These are phyloP conservation scores for Cyclopterus lumpus DNA, from an alignment of 2,797 vertebrate genomes.

Conservation along the genomic window DNA sequence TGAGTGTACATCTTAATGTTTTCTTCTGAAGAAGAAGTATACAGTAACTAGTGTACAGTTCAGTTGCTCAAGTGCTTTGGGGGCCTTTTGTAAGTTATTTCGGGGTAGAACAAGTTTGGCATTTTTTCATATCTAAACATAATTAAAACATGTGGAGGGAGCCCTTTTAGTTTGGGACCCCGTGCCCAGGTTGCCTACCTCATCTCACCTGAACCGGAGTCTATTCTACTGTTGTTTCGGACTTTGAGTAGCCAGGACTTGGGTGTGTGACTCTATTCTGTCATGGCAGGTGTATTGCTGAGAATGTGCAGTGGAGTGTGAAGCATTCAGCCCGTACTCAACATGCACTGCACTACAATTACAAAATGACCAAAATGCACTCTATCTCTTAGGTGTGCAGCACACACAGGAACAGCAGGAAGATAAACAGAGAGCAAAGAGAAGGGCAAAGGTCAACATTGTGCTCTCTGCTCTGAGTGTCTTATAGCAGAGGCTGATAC, in stretches of 20 bases:
- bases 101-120: neutral
- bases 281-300: neutral
- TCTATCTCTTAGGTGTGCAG: neutral
- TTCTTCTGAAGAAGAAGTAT: no score
- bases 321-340: neutral
- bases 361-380: constrained; percentile 14
- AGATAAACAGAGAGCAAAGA: neutral
- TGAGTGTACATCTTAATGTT: neutral
- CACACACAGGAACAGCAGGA: neutral
- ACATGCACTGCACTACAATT: neutral
- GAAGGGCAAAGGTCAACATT: neutral
- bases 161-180: neutral
- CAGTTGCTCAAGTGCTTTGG: neutral
- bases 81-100: neutral
- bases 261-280: no score
- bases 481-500: neutral
- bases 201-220: neutral
- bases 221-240: neutral
- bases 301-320: neutral
- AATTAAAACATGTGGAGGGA: neutral
- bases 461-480: neutral
- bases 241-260: no score
- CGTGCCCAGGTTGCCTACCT: neutral
- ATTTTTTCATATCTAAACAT: neutral
- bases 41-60: neutral